A percentile compares a stretch with the other conserved stretches of the same genome.
These are phyloP conservation scores for Pavo muticus DNA, from an alignment of 2,113 vertebrate genomes.

Conservation along the genomic window DNA sequence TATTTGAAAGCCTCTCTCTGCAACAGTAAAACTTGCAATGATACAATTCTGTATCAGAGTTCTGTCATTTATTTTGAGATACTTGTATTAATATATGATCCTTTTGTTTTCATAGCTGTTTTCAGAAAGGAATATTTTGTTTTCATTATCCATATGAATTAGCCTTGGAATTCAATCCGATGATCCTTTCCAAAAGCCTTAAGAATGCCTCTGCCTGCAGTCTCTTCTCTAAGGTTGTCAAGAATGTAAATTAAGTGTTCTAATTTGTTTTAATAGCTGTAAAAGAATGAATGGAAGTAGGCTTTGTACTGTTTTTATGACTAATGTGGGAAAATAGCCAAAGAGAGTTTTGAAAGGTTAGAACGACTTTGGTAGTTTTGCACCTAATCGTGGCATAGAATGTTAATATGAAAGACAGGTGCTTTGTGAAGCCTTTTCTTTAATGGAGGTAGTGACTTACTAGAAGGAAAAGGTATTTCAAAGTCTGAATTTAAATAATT, in stretches of 20 bases:
- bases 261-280: constrained; percentile 50
- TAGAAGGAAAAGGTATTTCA: not conserved
- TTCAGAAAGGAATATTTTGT: not conserved
- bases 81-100: not conserved
- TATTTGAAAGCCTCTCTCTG: not conserved
- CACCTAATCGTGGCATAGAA: not conserved
- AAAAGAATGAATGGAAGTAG: constrained; percentile 17
- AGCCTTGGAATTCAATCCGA: constrained; percentile 2
- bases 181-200: not conserved
- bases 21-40: not conserved
- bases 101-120: not conserved
- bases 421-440: not conserved
- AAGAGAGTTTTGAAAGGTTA: constrained; percentile 39
- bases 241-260: constrained; percentile 25
- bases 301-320: constrained; percentile 50
- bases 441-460: not conserved
- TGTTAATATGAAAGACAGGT: constrained; percentile 33
- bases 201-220: not conserved
- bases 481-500: not conserved
- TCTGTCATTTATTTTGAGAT: not conserved
- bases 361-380: constrained; percentile 46
- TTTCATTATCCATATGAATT: not conserved
- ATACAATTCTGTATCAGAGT: not conserved
- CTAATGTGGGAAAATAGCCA: constrained; percentile 48
- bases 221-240: constrained; percentile 3